phyloP scores from a whole-genome alignment of 2,113 vertebrate genomes.

The Falcunculus frontatus region DNA sequence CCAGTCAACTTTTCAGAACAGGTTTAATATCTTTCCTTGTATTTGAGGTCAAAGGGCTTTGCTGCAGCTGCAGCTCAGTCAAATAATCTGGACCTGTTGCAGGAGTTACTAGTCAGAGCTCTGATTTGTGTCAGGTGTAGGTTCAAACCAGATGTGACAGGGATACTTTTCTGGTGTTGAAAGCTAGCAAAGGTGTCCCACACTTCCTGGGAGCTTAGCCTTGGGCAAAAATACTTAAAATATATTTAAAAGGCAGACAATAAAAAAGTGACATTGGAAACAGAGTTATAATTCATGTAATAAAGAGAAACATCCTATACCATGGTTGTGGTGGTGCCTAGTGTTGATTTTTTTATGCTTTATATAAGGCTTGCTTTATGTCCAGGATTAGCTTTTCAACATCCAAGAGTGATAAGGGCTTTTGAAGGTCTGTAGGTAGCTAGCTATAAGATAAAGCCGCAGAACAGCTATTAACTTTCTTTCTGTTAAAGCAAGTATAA shows the following conservation, averaged over 20 bases:
- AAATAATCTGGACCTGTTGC: constrained; percentile 45
- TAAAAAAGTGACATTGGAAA: constrained; percentile 10
- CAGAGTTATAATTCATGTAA: neutral
- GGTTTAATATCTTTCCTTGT: constrained; percentile 41
- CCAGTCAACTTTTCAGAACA: constrained; percentile 16
- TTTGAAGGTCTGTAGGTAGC: constrained; percentile 7
- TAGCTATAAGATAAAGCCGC: neutral
- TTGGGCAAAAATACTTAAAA: neutral
- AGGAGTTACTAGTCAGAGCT: constrained; percentile 40
- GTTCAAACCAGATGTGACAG: constrained; percentile 52
- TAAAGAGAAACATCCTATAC: neutral
- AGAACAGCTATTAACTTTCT: neutral
- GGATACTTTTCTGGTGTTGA: constrained; percentile 44
- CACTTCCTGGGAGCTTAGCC: constrained; percentile 57
- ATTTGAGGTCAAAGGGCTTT: constrained; percentile 43
- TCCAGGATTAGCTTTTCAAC: constrained; percentile 41
- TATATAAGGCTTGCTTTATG: constrained; percentile 40
- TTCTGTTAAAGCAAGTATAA: neutral
- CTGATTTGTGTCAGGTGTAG: constrained; percentile 53
- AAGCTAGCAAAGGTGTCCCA: constrained; percentile 18
- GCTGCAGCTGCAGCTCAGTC: constrained; percentile 44
- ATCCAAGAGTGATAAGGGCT: constrained; percentile 1
- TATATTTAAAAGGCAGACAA: neutral
- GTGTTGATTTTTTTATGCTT: constrained; percentile 49
- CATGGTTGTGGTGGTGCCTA: neutral